Evolutionary conservation across 2,113 vertebrate species (phyloP).

Genomic region (Sus scrofa): DNA sequence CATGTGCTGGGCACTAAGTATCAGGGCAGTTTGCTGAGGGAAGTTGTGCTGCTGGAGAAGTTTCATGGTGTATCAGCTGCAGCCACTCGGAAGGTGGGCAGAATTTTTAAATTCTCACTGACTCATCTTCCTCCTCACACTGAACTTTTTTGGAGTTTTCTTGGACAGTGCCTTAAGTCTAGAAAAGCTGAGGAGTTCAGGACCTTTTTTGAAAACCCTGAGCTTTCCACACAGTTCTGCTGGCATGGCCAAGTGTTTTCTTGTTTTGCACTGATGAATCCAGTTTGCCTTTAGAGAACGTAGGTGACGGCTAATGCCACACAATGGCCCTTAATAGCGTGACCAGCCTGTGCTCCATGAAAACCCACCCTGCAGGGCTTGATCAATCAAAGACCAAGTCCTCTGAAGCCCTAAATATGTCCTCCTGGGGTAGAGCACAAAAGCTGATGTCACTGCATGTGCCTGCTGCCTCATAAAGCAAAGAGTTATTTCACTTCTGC

Average conservation of each 20-base stretch:
- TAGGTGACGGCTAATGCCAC: slow-evolving; percentile 21
- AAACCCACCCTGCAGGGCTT: slow-evolving; percentile 52
- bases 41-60: not conserved
- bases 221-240: not conserved
- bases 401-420: not conserved
- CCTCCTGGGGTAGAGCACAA: slow-evolving; percentile 7
- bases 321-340: not conserved
- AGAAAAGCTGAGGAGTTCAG: not conserved
- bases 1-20: not conserved
- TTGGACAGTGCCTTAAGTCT: not conserved
- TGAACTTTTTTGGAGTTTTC: not conserved
- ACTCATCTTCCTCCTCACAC: not conserved
- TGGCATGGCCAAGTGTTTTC: not conserved
- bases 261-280: not conserved
- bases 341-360: not conserved
- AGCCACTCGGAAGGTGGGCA: not conserved
- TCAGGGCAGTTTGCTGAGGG: not conserved
- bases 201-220: not conserved
- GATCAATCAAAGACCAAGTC: not conserved
- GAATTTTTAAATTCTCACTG: not conserved
- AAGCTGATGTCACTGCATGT: slow-evolving; percentile 17
- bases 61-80: not conserved
- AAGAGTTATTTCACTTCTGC: not conserved
- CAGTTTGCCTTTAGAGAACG: not conserved
- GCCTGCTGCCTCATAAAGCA: slow-evolving; percentile 34